phyloP scores from a whole-genome alignment of 2,113 vertebrate genomes.

The Murina feae region DNA sequence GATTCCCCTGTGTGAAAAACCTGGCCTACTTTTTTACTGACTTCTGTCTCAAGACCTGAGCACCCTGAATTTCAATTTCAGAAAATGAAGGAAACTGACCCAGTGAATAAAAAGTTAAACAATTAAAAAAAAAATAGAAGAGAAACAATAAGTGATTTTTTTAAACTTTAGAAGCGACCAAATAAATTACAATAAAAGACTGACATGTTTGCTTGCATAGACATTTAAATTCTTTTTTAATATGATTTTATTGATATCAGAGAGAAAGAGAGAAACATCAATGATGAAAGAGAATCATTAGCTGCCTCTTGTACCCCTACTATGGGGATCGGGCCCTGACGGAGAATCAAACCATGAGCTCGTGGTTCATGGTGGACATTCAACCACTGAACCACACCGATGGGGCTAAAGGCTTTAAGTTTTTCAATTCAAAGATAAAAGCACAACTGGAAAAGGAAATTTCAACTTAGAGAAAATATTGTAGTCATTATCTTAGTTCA shows the following conservation, averaged over 20 bases:
- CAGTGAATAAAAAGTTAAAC: background rate
- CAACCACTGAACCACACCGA: too few species aligned
- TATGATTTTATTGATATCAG: too few species aligned
- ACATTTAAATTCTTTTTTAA: background rate
- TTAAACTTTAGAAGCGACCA: background rate
- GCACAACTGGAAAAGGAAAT: background rate
- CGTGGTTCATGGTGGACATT: too few species aligned
- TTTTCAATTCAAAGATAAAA: background rate
- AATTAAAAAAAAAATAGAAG: too few species aligned
- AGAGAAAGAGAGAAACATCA: too few species aligned
- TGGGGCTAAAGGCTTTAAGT: background rate
- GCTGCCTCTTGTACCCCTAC: too few species aligned
- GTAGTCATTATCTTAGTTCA: background rate
- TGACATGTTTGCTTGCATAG: background rate
- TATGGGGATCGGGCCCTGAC: too few species aligned
- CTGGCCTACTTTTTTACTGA: background rate
- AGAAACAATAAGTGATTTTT: background rate
- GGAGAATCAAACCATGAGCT: too few species aligned
- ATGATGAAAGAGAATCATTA: too few species aligned
- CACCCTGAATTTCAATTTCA: background rate
- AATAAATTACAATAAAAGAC: background rate
- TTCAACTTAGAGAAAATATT: background rate
- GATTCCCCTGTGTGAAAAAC: background rate
- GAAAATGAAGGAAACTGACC: background rate
- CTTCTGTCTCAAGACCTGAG: background rate